phyloP scores from a whole-genome alignment of 1,140 invertebrate genomes.

The Drosophila cardini region DNA sequence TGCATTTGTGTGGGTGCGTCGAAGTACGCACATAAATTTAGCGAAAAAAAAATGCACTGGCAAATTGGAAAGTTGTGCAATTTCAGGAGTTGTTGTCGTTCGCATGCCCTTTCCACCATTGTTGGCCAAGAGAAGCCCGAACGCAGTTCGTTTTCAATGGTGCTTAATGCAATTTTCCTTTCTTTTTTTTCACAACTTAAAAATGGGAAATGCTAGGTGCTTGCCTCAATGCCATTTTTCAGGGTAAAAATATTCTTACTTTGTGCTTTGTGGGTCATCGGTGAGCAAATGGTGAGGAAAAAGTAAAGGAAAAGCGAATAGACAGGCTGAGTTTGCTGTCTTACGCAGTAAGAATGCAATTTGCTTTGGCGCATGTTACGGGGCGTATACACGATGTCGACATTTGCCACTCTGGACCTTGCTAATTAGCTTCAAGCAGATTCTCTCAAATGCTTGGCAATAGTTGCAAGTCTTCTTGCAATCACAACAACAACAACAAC shows the following conservation, averaged over 20 bases:
- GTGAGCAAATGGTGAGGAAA: constrained; percentile 16
- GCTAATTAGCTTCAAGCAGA: constrained; percentile 78
- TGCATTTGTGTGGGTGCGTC: constrained; percentile 44
- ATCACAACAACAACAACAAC: constrained; percentile 16
- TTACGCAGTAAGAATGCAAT: constrained; percentile 54
- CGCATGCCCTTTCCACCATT: background rate
- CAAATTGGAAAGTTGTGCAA: constrained; percentile 71
- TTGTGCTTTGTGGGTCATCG: constrained; percentile 23
- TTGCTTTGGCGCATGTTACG: constrained; percentile 67
- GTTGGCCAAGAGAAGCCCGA: constrained; percentile 6
- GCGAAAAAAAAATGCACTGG: constrained; percentile 75
- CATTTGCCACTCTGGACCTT: constrained; percentile 66
- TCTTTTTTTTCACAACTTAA: background rate
- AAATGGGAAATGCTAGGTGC: constrained; percentile 23
- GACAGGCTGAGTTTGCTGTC: background rate
- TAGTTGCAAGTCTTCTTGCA: constrained; percentile 3
- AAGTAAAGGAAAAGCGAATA: constrained; percentile 2
- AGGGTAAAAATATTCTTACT: constrained; percentile 62
- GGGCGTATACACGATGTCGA: constrained; percentile 77
- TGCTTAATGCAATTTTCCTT: constrained; percentile 73
- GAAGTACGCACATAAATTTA: constrained; percentile 77
- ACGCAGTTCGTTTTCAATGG: constrained; percentile 64
- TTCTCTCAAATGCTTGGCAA: constrained; percentile 46
- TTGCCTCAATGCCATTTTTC: constrained; percentile 55
- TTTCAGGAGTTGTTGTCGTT: constrained; percentile 6